Evolutionary conservation across 2,113 vertebrate species (phyloP), one percentile per base, ranked within the genome.

Genomic region (Dicentrarchus labrax): DNA sequence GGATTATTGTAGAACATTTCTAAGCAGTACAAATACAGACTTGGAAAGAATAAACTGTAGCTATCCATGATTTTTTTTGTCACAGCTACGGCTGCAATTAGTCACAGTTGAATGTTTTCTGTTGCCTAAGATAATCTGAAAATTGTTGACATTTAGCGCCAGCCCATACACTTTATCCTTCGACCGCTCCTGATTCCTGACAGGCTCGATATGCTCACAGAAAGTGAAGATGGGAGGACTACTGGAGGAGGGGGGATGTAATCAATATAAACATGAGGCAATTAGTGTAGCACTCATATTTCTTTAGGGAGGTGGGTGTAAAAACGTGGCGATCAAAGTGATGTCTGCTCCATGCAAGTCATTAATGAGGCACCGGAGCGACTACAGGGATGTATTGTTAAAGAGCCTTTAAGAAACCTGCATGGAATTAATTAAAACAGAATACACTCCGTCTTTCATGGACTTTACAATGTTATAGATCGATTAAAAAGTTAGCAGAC

Each of bases 191-290:
- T 17, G 72, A 59, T 72, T 83, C 68, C 79, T 81, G 85, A 88
- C 91, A 84, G 74, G 71, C 86, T 60, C 38, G 41, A 80, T 83
- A 53, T 70, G 79, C 73, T 53, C 51, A 2, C 59, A 60, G 71
- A 77, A 72, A 80, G 68, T 30, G 41, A 82, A 81, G 85, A 83
- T 51, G 75, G 83, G 75, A 62, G 82, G 82, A 87, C 67, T 39
- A 53, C 69, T 38, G 67, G 30, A 69, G 66, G 90, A 75, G 89
- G 77, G 30, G 57, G 76, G 50, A 38, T 56, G 70, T 77, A 80
- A 92, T 91, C 92, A 90, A 88, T 93, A 90, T 60, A 87, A 91
- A 92, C 90, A 92, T 70, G 85, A 86, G 81, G 88, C 89, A 91
- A 93, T 94, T 93, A 92, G 91, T 85, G 88, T 81, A 85, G 75